phyloP scores from a whole-genome alignment of 2,797 vertebrate species.

The Lagocephalus sceleratus region DNA sequence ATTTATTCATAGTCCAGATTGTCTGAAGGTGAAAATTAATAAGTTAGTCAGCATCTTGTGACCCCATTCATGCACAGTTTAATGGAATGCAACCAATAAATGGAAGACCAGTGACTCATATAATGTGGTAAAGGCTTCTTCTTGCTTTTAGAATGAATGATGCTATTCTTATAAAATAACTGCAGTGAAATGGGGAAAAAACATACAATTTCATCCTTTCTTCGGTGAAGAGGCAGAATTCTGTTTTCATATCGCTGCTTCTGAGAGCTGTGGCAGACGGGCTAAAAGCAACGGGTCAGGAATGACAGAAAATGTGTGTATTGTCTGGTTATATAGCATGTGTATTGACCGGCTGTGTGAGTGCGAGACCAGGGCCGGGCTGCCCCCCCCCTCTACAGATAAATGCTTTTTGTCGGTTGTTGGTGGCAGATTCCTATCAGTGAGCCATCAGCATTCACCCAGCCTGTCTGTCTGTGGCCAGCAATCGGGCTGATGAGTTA shows the following conservation, averaged over 20 bases:
- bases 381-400: slow-evolving; percentile 58
- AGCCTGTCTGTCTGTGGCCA: slow-evolving; percentile 69
- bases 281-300: slow-evolving; percentile 36
- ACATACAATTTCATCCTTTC: background rate
- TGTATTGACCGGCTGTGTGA: slow-evolving; percentile 38
- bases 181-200: background rate
- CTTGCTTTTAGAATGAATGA: slow-evolving; percentile 8
- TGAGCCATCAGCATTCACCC: slow-evolving; percentile 66
- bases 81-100: no score
- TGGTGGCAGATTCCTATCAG: slow-evolving; percentile 73
- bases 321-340: slow-evolving; percentile 11
- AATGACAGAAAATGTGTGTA: slow-evolving; percentile 11
- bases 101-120: slow-evolving; percentile 4
- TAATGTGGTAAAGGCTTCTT: slow-evolving; percentile 4
- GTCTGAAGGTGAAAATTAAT: no score
- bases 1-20: no score
- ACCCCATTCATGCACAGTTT: no score
- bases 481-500: slow-evolving; percentile 66
- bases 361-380: slow-evolving; percentile 57
- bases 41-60: no score
- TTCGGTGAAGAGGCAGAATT: no score
- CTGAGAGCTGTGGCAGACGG: background rate
- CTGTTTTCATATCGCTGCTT: background rate
- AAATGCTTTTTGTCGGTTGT: slow-evolving; percentile 68
- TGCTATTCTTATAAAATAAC: background rate